Evolutionary conservation across 1,140 invertebrate genomes (phyloP), one percentile per base, ranked within the genome.

Genomic region (Bombus superbus): DNA sequence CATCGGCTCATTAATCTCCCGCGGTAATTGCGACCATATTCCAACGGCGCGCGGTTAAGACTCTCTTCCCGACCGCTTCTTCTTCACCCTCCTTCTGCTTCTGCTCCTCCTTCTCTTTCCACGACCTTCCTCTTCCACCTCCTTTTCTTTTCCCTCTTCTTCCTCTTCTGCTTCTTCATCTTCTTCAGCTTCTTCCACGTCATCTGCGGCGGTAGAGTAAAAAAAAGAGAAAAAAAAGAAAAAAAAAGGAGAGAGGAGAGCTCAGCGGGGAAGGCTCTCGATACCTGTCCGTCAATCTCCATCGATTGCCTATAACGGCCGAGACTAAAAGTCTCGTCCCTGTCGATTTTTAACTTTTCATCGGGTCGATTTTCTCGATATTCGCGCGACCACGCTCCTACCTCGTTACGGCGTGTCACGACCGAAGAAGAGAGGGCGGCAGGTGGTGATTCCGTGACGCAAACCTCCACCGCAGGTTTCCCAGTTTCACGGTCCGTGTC

Each of bases 1-100:
- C 92, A 93, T 93, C 93, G 92, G 90, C 91, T 94, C 92, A 94
- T 94, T 94, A 94, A 94, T 94, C 93, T 94, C 93, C 87, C 71
- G 90, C 84, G 83, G 93, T 94, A 94, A 94, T 94, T 93, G 93
- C 92, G 91, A 93, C 92, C 92, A 92, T 93, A 93, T 93, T 91
- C 92, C 86, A 78, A 92, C 88, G 85, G 90, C 91, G 88, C 85
- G 83, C 89, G 86, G 85, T 89, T 90, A 91, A 91, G 90, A 88
- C 88, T 87, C 83, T 84, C 87, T 88, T 82, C 83, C 81, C 83
- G 44, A 53, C 88, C 81, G 77, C 72, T 72, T 84, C 80, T 87
- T 85, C 32, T 35, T 80, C 69, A 71, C 85, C 72, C 76, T 86
- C 38, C 81, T 79, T 42, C 84, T 68, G 53, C 81, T 76, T 66